Base-by-base conservation (phyloP, 2,888 invertebrate species). In the Polyommatus icarus region DNA sequence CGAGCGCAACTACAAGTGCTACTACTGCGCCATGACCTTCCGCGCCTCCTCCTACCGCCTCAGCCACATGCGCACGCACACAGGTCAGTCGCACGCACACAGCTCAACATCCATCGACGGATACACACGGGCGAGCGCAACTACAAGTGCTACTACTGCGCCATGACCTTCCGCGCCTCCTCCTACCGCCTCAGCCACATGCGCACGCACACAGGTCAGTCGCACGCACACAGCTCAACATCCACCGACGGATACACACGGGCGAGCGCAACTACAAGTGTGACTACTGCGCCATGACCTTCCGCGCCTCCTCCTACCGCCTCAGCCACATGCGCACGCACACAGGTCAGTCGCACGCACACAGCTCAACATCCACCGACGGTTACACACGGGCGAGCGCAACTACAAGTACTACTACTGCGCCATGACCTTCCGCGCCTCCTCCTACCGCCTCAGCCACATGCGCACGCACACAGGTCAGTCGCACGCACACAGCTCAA, bases 391-490 rank as follows among this genome's bases (percentile, higher is more conserved):
- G 0, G 97, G 97, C 12, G 98, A 98, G 87, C 95, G 96, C 77
- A 98, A 98, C 91, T 98, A 98, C 90, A 96, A 96, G 83, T 98
- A 98, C 87, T 97, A 97, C 82, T 97, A 95, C 87, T 98, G 98
- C 87, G 95, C 95, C 80, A 98, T 98, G 90, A 95, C 96, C 32
- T 98, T 98, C 92, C 94, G 98, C 71, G 98, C 98, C 12, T 97
- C 97, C 75, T 97, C 97, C 7, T 98, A 98, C 91, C 88, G 98
- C 12, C 96, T 97, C 84, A 97, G 96, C 84, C 98, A 98, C 88
- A 95, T 97, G 83, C 94, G 97, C 81, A 97, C 97, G 78, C 98
- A 98, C 84, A 98, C 98, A 24, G 98, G 97, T 96, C 84, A 83
- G 82, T 78, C 10, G 29, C 36, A 32, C 32, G 32, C 32, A 32